Conservation (phyloP, 2,888 invertebrate genomes). For the Eueremaeus valkanovi region DNA sequence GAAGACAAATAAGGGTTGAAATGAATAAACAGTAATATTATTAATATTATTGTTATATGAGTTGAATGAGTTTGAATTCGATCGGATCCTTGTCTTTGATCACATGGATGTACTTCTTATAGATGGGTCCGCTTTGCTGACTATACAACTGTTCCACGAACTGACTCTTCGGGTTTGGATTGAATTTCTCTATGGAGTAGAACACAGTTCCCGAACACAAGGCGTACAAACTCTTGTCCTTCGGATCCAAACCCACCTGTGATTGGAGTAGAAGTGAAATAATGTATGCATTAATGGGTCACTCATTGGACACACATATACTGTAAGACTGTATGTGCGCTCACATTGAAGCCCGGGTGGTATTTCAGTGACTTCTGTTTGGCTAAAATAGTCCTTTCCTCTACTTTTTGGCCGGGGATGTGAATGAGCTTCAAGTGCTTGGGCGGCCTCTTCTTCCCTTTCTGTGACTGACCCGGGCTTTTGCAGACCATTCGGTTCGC, state of each 20-base stretch:
- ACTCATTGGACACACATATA: background rate
- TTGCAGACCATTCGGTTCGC: background rate
- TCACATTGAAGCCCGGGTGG: conserved; percentile 42
- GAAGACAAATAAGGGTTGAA: background rate
- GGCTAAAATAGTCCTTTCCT: conserved; percentile 38
- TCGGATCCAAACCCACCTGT: conserved; percentile 41
- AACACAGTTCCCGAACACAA: conserved; percentile 38
- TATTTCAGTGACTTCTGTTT: conserved; percentile 39
- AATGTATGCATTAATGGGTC: background rate
- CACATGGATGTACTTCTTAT: conserved; percentile 41
- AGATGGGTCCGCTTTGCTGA: conserved; percentile 22
- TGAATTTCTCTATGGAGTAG: conserved; percentile 42
- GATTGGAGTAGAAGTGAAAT: background rate
- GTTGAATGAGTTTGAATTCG: conserved; percentile 39
- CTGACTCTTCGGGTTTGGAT: conserved; percentile 30
- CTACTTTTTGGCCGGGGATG: conserved; percentile 34
- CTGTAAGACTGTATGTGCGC: background rate
- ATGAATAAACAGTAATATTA: too few relatives aligned
- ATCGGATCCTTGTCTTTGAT: conserved; percentile 26
- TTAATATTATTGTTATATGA: too few relatives aligned
- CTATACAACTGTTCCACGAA: conserved; percentile 39
- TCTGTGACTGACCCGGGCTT: conserved; percentile 39
- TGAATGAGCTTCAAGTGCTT: background rate
- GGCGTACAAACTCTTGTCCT: conserved; percentile 41
- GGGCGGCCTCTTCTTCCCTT: background rate